A percentile compares a stretch with the other conserved stretches of the same genome.
phyloP scores from a whole-genome alignment of 1,140 invertebrate genomes.

The Lepidurus couesii region DNA sequence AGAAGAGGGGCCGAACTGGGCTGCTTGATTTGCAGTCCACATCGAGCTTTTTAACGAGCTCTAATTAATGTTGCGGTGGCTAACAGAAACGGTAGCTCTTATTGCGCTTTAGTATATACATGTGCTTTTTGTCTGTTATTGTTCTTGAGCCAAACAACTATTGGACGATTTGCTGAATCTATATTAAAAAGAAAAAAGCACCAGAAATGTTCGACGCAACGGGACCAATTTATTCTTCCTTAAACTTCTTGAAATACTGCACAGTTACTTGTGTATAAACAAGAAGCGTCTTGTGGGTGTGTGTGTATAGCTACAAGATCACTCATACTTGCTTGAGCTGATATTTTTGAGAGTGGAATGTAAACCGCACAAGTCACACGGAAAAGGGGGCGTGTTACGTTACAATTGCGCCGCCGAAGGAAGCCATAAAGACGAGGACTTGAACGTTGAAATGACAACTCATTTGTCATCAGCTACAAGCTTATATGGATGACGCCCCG shows the following conservation, averaged over 20 bases:
- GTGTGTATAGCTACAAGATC: background rate
- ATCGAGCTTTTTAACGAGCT: background rate
- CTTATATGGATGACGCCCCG: slow-evolving; percentile 7
- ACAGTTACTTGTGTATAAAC: background rate
- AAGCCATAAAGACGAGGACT: background rate
- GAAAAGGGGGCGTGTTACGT: slow-evolving; percentile 17
- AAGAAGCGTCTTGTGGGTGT: background rate
- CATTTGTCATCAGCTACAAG: background rate
- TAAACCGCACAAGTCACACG: slow-evolving; percentile 4
- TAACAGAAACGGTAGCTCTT: background rate
- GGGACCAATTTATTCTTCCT: background rate
- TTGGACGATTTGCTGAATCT: background rate
- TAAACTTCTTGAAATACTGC: background rate
- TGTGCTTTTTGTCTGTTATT: background rate
- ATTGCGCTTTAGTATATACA: background rate
- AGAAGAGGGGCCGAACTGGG: background rate
- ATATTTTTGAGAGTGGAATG: background rate
- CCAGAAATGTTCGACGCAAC: background rate
- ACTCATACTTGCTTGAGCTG: background rate
- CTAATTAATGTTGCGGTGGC: slow-evolving; percentile 15
- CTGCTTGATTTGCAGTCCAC: background rate
- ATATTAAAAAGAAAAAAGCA: background rate
- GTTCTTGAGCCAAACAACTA: background rate
- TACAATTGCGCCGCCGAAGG: slow-evolving; percentile 8
- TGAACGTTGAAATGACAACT: background rate